Evolutionary conservation across 2,888 invertebrate species (phyloP), one percentile per base, ranked within the genome.

Genomic region (Acronicta aceris): DNA sequence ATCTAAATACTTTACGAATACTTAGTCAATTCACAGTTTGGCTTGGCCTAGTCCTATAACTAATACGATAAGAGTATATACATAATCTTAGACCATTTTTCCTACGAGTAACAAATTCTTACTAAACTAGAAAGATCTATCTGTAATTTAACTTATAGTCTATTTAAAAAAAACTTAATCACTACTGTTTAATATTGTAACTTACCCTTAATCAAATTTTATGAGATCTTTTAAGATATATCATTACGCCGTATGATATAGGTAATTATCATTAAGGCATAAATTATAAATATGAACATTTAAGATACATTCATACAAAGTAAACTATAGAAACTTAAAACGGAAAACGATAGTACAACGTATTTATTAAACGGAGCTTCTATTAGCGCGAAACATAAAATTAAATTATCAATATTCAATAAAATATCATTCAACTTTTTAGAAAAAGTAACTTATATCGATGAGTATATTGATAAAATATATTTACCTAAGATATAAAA

Each of bases 11-110:
- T 54, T 62, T 49, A 58, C 50, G 59, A 72, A 55, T 67, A 74
- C 65, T 76, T 67, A 81, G 59, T 88, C 86, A 88, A 87, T 88
- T 88, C 86, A 85, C 84, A 86, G 81, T 87, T 89, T 89, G 88
- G 88, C 89, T 86, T 89, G 73, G 87, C 89, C 90, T 88, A 87
- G 65, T 74, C 71, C 78, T 76, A 68, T 49, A 61, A 52, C 76
- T 76, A 76, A 72, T 56, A 69, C 63, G 66, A 71, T 81, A 77
- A 74, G 65, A 78, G 51, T 77, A 76, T 74, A 71, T 85, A 84
- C 82, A 87, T 59, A 71, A 56, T 70, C 57, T 78, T 78, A 81
- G 80, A 85, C 83, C 79, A 83, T 79, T 80, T 72, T 54, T 60
- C 67, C 76, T 82, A 81, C 63, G 64, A 75, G 59, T 86, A 81